phyloP scores from a whole-genome alignment of 2,797 vertebrate species.

The Eupleurogrammus muticus region DNA sequence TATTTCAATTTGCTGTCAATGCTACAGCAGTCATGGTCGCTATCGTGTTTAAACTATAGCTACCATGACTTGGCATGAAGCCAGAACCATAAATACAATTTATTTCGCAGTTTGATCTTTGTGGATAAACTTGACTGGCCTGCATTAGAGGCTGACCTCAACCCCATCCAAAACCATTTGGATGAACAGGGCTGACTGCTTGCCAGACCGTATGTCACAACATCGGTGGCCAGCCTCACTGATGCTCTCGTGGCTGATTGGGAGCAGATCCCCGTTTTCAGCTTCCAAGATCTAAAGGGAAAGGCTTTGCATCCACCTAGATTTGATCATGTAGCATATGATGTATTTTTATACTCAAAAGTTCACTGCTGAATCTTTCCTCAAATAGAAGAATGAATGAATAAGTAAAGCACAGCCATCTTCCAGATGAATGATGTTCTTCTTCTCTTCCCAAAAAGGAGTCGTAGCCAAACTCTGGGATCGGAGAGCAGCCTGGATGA shows the following conservation, averaged over 20 bases:
- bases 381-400: neutral
- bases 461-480: conserved; percentile 92
- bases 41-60: no score
- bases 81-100: neutral
- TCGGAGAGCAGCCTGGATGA: conserved; percentile 93
- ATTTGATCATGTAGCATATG: no score
- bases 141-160: neutral
- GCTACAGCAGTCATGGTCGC: no score
- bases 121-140: neutral
- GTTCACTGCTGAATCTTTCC: neutral
- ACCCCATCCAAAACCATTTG: neutral
- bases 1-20: no score
- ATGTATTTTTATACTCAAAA: no score
- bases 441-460: conserved; percentile 76
- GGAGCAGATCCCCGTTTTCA: neutral
- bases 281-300: no score
- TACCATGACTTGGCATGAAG: neutral
- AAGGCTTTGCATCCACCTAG: neutral
- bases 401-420: neutral
- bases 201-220: no score
- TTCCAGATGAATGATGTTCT: neutral
- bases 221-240: neutral
- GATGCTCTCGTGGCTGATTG: neutral
- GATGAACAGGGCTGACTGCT: neutral
- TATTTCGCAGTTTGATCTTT: neutral